phyloP scores from a whole-genome alignment of 2,113 vertebrate species.

The Diglossa brunneiventris region DNA sequence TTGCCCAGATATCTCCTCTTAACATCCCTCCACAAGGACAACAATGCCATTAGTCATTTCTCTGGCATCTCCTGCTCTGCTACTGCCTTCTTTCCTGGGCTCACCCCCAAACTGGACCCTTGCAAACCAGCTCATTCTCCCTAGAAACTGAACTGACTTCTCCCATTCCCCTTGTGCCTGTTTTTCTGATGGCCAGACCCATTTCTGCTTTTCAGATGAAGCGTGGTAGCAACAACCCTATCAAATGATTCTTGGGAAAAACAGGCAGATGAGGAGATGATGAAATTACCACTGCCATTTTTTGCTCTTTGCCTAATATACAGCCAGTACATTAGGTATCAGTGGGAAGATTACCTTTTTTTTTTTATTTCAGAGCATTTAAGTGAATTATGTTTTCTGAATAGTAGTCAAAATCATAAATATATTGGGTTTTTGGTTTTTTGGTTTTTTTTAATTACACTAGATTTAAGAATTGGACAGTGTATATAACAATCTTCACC shows the following conservation, averaged over 20 bases:
- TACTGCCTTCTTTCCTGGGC: neutral
- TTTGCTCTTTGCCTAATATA: neutral
- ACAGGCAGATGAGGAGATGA: neutral
- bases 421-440: neutral
- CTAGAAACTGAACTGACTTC: neutral
- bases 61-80: neutral
- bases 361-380: neutral
- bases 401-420: neutral
- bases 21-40: neutral
- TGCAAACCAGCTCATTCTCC: neutral
- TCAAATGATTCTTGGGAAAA: neutral
- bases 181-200: neutral
- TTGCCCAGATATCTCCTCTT: neutral
- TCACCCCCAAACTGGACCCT: neutral
- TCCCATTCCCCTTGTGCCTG: neutral
- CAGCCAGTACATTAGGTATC: neutral
- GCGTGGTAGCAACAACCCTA: neutral
- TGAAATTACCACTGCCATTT: neutral
- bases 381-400: neutral
- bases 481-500: neutral
- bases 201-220: neutral
- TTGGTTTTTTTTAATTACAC: neutral
- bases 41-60: conserved; percentile 18
- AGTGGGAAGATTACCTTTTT: neutral
- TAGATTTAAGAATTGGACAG: neutral